Percentiles rank a stretch among this genome's conserved stretches.
phyloP scores from a whole-genome alignment of 2,113 vertebrate species.

The Brachirus orientalis region DNA sequence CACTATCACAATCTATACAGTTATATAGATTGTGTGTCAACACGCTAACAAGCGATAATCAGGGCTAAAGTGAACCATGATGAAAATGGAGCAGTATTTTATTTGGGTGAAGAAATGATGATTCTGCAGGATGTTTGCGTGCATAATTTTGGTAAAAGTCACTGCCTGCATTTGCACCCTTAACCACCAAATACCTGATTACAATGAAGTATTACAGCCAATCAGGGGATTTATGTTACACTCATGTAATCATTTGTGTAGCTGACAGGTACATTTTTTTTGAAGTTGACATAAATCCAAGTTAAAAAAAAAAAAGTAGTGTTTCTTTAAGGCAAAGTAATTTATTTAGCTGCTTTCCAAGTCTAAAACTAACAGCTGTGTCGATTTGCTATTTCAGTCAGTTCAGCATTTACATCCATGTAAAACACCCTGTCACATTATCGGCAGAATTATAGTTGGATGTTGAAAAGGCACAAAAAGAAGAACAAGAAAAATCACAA shows the following conservation, averaged over 20 bases:
- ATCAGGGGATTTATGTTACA: slow-evolving; percentile 4
- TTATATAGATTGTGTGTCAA: too few relatives aligned
- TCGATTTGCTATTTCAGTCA: slow-evolving; percentile 36
- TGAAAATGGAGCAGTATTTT: too few relatives aligned
- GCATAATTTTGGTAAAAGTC: not conserved
- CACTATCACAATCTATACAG: too few relatives aligned
- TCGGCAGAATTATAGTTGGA: slow-evolving; percentile 31
- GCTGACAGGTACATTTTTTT: not conserved
- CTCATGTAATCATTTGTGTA: slow-evolving; percentile 4
- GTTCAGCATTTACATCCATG: slow-evolving; percentile 52
- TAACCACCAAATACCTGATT: not conserved
- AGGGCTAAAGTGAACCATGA: too few relatives aligned
- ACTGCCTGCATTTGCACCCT: not conserved
- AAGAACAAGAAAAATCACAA: slow-evolving; percentile 40
- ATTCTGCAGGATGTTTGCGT: too few relatives aligned
- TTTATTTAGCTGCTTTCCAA: slow-evolving; percentile 35
- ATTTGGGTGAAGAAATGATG: too few relatives aligned
- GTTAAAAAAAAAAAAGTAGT: not conserved
- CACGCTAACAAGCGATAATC: too few relatives aligned
- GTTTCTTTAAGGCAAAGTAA: slow-evolving; percentile 16
- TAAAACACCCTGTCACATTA: slow-evolving; percentile 58
- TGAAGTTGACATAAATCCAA: slow-evolving; percentile 2
- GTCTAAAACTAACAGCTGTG: slow-evolving; percentile 36
- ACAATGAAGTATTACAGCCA: not conserved
- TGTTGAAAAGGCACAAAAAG: slow-evolving; percentile 13